These are phyloP conservation scores for Pseudomyrmex pallidus DNA, from an alignment of 1,140 invertebrate species.

Conservation along the genomic window DNA sequence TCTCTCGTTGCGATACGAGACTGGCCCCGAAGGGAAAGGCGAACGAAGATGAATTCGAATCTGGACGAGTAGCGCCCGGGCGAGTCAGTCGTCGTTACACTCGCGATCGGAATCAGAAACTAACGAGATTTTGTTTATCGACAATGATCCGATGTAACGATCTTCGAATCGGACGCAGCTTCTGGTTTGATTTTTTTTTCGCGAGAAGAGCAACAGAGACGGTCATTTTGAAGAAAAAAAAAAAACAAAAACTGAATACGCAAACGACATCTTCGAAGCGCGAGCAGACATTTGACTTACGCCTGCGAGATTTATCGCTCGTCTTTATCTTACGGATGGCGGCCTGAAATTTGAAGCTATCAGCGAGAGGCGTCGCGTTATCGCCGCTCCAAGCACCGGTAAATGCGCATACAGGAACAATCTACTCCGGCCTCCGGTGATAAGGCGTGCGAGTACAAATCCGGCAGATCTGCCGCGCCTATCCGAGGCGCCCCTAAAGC, in stretches of 20 bases:
- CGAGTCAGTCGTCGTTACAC: conserved; percentile 9
- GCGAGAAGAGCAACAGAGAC: too few species aligned
- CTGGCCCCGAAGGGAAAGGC: conserved; percentile 9
- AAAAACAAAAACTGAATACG: too few species aligned
- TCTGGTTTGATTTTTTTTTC: too few species aligned
- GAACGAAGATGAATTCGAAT: conserved; percentile 54
- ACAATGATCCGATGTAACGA: neutral
- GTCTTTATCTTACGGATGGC: neutral
- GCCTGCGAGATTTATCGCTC: too few species aligned
- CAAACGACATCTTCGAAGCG: too few species aligned
- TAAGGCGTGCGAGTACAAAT: conserved; percentile 53
- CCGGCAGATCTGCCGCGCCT: conserved; percentile 18
- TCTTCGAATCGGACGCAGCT: too few species aligned
- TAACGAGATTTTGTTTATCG: conserved; percentile 12
- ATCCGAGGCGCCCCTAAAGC: conserved; percentile 42
- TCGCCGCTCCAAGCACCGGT: conserved; percentile 4
- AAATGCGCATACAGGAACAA: conserved; percentile 50
- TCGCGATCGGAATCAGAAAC: conserved; percentile 39
- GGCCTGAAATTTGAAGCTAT: conserved; percentile 9
- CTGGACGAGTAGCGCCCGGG: conserved; percentile 12
- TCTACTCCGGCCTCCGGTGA: conserved; percentile 20
- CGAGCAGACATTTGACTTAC: neutral
- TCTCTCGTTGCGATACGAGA: conserved; percentile 50
- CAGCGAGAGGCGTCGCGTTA: neutral
- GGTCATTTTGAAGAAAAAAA: too few species aligned